These are phyloP conservation scores for Ornithoptera alexandrae DNA, from an alignment of 2,888 invertebrate species.

Conservation along the genomic window DNA sequence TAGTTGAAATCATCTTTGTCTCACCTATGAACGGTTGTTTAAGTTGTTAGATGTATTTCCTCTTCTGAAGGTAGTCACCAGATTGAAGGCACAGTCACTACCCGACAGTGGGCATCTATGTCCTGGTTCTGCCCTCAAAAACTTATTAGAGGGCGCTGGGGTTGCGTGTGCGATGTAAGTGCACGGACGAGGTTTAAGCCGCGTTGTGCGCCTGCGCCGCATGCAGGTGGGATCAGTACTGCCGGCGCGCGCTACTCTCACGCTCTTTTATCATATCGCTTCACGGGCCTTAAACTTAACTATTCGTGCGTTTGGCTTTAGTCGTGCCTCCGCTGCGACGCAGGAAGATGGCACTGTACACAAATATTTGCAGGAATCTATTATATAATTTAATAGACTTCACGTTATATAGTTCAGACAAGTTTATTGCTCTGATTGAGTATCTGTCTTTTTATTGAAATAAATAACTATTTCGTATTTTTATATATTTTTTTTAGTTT, in stretches of 20 bases:
- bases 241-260: slow-evolving; percentile 63
- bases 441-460: not conserved
- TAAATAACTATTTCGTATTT: no score
- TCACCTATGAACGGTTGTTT: slow-evolving; percentile 57
- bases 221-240: slow-evolving; percentile 65
- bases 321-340: slow-evolving; percentile 2
- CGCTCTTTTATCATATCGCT: slow-evolving; percentile 74
- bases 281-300: slow-evolving; percentile 73
- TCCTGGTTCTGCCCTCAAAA: slow-evolving; percentile 38
- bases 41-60: slow-evolving; percentile 42
- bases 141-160: slow-evolving; percentile 50
- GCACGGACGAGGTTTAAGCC: slow-evolving; percentile 39
- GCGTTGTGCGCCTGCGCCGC: slow-evolving; percentile 57
- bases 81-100: slow-evolving; percentile 66
- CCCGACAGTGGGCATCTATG: slow-evolving; percentile 50
- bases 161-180: slow-evolving; percentile 44
- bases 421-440: not conserved
- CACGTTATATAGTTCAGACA: not conserved
- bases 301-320: slow-evolving; percentile 39
- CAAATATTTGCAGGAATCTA: not conserved
- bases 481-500: no score
- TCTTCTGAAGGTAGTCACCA: slow-evolving; percentile 47
- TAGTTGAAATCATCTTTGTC: slow-evolving; percentile 39
- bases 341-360: slow-evolving; percentile 19
- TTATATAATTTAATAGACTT: not conserved